Conservation (phyloP, 2,888 invertebrate genomes). For the Drosophila quinaria region DNA sequence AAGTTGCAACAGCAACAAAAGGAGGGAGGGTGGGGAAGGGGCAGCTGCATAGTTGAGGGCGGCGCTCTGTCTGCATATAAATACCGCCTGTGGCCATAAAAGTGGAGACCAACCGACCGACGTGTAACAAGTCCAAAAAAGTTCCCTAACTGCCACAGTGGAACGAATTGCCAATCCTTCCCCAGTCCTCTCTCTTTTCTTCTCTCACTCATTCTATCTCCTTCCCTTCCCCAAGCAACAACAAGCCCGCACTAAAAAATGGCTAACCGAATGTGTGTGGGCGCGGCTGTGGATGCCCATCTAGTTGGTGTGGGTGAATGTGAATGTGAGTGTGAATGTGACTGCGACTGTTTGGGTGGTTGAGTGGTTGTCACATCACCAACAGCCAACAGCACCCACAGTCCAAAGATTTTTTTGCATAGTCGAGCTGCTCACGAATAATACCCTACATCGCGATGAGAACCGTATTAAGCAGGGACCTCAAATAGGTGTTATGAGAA, state of each 20-base stretch:
- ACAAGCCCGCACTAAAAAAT: slow-evolving; percentile 71
- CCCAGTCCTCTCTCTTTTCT: not conserved
- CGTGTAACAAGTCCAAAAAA: slow-evolving; percentile 72
- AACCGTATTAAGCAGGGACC: no score
- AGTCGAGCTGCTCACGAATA: slow-evolving; percentile 12
- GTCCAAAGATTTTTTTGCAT: slow-evolving; percentile 31
- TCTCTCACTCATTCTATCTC: not conserved
- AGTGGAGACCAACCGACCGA: slow-evolving; percentile 83
- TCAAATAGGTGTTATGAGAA: no score
- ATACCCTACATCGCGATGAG: slow-evolving; percentile 22
- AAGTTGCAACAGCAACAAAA: not conserved
- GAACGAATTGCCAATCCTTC: slow-evolving; percentile 50
- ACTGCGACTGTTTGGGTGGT: slow-evolving; percentile 33
- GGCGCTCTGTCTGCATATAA: slow-evolving; percentile 80
- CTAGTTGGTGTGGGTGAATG: slow-evolving; percentile 15
- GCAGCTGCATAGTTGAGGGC: slow-evolving; percentile 58
- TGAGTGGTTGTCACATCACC: slow-evolving; percentile 52
- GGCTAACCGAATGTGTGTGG: slow-evolving; percentile 79
- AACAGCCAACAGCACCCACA: slow-evolving; percentile 29
- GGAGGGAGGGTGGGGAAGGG: not conserved
- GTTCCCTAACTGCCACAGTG: slow-evolving; percentile 46
- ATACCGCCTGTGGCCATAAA: slow-evolving; percentile 85
- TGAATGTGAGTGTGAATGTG: slow-evolving; percentile 24
- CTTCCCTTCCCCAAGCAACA: not conserved
- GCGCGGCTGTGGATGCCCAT: slow-evolving; percentile 69